These are phyloP conservation scores for Bicyclus anynana DNA, from an alignment of 1,140 invertebrate genomes.

Conservation along the genomic window DNA sequence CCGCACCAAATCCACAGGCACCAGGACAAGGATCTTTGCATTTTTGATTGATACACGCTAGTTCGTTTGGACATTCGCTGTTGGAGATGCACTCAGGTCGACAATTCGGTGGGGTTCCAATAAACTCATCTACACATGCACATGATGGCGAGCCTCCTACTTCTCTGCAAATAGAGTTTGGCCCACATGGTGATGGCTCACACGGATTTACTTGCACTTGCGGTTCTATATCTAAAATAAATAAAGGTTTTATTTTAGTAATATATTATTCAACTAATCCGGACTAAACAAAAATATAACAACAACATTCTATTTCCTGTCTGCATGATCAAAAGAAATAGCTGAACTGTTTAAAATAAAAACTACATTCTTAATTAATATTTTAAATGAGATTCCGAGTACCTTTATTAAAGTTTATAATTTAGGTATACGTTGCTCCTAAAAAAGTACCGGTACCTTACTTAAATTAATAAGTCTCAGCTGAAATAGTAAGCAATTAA, in stretches of 20 bases:
- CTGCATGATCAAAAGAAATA: no score
- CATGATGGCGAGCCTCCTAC: conserved; percentile 79
- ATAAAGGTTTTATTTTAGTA: background rate
- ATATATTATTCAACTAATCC: no score
- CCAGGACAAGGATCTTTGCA: conserved; percentile 82
- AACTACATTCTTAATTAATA: no score
- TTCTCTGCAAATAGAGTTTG: conserved; percentile 80
- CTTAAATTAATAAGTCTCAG: no score
- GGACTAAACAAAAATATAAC: no score
- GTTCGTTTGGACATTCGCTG: conserved; percentile 80
- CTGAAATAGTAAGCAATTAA: no score
- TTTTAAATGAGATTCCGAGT: no score
- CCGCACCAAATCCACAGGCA: conserved; percentile 72
- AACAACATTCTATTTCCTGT: no score
- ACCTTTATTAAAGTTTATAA: no score
- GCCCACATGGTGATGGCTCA: conserved; percentile 79
- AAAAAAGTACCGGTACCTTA: no score
- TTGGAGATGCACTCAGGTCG: conserved; percentile 81
- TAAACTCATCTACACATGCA: conserved; percentile 79
- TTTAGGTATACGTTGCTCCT: no score
- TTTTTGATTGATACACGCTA: conserved; percentile 81
- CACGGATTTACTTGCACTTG: conserved; percentile 75
- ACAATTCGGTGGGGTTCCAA: conserved; percentile 81
- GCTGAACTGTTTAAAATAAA: no score
- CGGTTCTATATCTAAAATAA: conserved; percentile 67